These are phyloP conservation scores for Caenorhabditis tropicalis DNA, from an alignment of 1,140 invertebrate species.

Conservation along the genomic window DNA sequence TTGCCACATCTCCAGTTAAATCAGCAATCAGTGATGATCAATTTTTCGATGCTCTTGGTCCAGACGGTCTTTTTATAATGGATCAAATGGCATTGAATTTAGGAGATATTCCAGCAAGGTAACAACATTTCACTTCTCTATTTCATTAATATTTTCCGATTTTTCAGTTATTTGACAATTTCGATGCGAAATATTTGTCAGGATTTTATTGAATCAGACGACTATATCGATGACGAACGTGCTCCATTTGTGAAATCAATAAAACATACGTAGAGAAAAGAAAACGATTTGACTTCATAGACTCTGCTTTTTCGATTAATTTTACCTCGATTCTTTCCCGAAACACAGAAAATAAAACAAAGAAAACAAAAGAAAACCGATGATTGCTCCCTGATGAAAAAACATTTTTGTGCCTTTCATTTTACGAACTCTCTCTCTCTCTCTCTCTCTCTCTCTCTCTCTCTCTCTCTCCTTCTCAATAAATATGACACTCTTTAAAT, in stretches of 20 bases:
- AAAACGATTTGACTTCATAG: background rate
- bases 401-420: slow-evolving; percentile 23
- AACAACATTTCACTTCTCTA: background rate
- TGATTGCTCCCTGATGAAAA: slow-evolving; percentile 3
- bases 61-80: slow-evolving; percentile 68
- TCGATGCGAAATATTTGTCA: slow-evolving; percentile 68
- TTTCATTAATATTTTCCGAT: background rate
- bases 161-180: slow-evolving; percentile 67
- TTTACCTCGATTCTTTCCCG: background rate
- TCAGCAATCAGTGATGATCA: slow-evolving; percentile 55
- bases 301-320: background rate
- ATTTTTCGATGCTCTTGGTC: slow-evolving; percentile 65
- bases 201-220: slow-evolving; percentile 57
- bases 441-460: too few species aligned
- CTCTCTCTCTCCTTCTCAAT: background rate
- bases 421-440: background rate
- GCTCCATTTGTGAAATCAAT: slow-evolving; percentile 22
- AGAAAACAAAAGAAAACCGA: slow-evolving; percentile 39
- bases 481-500: background rate
- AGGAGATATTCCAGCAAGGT: slow-evolving; percentile 71
- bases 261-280: background rate
- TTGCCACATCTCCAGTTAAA: slow-evolving; percentile 21
- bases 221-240: slow-evolving; percentile 27
- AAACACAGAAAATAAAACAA: slow-evolving; percentile 19
- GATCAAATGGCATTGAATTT: slow-evolving; percentile 70